phyloP scores from a whole-genome alignment of 2,797 vertebrate species.

The Acanthurus tractus region DNA sequence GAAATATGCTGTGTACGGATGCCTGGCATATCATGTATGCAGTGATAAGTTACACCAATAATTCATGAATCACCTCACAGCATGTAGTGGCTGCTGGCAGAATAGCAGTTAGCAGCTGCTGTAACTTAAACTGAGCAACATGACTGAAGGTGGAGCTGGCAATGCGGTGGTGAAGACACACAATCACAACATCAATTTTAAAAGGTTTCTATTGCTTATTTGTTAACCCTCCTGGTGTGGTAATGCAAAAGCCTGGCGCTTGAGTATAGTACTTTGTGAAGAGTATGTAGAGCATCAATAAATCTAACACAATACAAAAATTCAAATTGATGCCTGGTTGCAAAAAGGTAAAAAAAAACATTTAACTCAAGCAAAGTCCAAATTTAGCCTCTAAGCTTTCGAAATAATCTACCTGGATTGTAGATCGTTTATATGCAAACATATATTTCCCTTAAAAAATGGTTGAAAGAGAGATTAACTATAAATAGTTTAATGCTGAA shows the following conservation, averaged over 20 bases:
- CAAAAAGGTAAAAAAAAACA: too few relatives aligned
- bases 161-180: not conserved
- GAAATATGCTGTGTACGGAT: conserved; percentile 2
- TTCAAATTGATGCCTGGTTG: too few relatives aligned
- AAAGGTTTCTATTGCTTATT: not conserved
- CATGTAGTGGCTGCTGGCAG: conserved; percentile 12
- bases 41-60: conserved; percentile 15
- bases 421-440: not conserved
- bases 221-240: too few relatives aligned
- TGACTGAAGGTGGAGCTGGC: not conserved
- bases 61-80: conserved; percentile 12
- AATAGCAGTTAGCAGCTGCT: not conserved
- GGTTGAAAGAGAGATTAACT: not conserved
- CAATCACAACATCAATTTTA: not conserved
- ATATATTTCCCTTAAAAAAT: not conserved
- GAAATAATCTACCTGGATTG: not conserved
- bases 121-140: conserved; percentile 9
- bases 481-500: not conserved
- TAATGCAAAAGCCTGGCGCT: too few relatives aligned
- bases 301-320: too few relatives aligned
- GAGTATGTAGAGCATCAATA: too few relatives aligned
- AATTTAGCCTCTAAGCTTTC: not conserved
- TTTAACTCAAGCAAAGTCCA: not conserved
- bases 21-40: not conserved
- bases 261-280: too few relatives aligned